Base-by-base conservation (phyloP, 1,140 invertebrate genomes). In the Halyomorpha halys region DNA sequence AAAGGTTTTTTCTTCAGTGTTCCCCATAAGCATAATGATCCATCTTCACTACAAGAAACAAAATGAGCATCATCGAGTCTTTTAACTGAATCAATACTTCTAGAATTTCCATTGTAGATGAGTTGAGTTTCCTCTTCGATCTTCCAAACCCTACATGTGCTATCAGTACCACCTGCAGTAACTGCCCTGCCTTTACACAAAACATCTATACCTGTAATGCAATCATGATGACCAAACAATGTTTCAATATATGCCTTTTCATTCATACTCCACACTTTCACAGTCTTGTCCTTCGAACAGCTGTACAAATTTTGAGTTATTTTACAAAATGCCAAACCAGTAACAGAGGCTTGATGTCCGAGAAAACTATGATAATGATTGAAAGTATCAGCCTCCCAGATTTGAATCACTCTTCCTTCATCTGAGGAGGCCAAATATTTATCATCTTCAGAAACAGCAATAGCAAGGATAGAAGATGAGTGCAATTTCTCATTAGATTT, bases 231-330 rank as follows among this genome's bases (percentile, higher is more conserved):
- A 15, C 94, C 94, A 80, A 92, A 94, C 78, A 98, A 77, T 63
- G 91, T 93, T 80, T 98, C 95, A 11, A 97, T 86, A 78, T 96
- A 98, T 13, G 87, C 84, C 88, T 95, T 91, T 72, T 97, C 94
- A 79, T 93, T 90, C 21, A 97, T 77, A 69, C 89, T 93, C 94
- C 94, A 98, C 30, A 96, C 85, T 78, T 89, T 90, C 0, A 97
- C 86, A 34, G 89, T 86, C 69, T 86, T 80, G 74, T 98, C 96
- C 71, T 86, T 82, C 54, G 82, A 83, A 63, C 75, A 74, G 61
- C 70, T 71, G 53, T 91, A 97, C 44, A 98, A 77, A 23, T 88
- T 87, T 76, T 96, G 91, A n/a, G 87, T 86, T 65, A 87, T 83
- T 73, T 83, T 87, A 70, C 91, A 85, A 74, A 98, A 96, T 21